Conservation (phyloP, 1,140 invertebrate genomes). For the Diorhabda sublineata region DNA sequence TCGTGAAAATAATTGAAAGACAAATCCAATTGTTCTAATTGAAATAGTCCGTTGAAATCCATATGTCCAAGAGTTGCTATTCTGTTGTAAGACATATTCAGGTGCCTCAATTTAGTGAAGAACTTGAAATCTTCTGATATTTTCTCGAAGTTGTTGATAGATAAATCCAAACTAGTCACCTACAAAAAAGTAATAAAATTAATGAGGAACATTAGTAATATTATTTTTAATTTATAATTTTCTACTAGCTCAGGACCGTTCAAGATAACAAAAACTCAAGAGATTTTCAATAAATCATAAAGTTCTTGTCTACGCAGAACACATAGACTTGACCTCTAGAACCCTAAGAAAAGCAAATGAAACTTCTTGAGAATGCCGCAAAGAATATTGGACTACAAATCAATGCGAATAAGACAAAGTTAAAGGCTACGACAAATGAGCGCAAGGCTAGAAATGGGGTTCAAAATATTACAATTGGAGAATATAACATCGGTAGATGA, state of each 20-base stretch:
- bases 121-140: conserved; percentile 50
- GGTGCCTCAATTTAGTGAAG: conserved; percentile 48
- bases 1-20: conserved; percentile 52
- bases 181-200: conserved; percentile 40
- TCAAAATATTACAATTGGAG: too few species aligned
- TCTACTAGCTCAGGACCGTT: too few species aligned
- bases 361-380: background rate
- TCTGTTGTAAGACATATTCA: conserved; percentile 56
- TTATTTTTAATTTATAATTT: background rate
- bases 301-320: too few species aligned
- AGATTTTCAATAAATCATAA: too few species aligned
- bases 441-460: too few species aligned
- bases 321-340: too few species aligned
- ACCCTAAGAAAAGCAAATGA: background rate
- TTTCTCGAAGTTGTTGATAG: conserved; percentile 45
- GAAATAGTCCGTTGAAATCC: conserved; percentile 50
- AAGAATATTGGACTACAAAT: too few species aligned
- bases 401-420: too few species aligned
- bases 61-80: conserved; percentile 46
- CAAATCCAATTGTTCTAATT: conserved; percentile 52
- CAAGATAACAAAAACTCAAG: too few species aligned
- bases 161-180: conserved; percentile 40
- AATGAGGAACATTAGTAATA: background rate
- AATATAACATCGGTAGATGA: too few species aligned
- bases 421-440: too few species aligned